These are phyloP conservation scores for Spisula subtruncata DNA, from an alignment of 2,888 invertebrate genomes.

Conservation along the genomic window DNA sequence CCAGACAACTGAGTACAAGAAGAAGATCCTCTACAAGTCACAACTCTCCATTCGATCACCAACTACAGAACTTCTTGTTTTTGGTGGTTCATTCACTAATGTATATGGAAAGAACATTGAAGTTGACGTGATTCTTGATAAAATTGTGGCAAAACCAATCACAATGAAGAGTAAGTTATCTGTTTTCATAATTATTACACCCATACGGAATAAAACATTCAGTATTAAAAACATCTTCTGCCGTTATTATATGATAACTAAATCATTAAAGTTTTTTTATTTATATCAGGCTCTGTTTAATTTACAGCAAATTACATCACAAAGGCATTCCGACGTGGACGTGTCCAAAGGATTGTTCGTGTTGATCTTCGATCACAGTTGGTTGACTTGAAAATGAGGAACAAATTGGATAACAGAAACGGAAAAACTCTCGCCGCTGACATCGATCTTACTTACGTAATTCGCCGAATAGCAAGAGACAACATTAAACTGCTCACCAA, in stretches of 20 bases:
- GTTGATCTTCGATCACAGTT: conserved; percentile 65
- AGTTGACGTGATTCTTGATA: conserved; percentile 70
- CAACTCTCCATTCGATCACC: conserved; percentile 68
- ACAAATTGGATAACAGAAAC: conserved; percentile 65
- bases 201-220: no score
- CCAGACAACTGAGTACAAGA: conserved; percentile 60
- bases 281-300: background rate
- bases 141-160: conserved; percentile 66
- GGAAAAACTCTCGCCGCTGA: conserved; percentile 66
- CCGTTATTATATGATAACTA: background rate
- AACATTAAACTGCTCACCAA: conserved; percentile 76
- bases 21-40: conserved; percentile 68
- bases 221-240: background rate
- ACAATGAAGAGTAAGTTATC: conserved; percentile 65
- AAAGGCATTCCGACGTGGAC: conserved; percentile 59
- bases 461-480: conserved; percentile 74
- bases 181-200: background rate
- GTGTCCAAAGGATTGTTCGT: conserved; percentile 58
- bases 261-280: background rate
- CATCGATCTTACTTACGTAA: conserved; percentile 72
- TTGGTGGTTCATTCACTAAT: conserved; percentile 71
- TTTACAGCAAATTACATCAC: conserved; percentile 65
- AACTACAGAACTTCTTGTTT: conserved; percentile 59
- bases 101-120: conserved; percentile 70
- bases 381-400: conserved; percentile 63